Evolutionary conservation across 2,888 invertebrate genomes (phyloP).

Genomic region (Perdita meconis): DNA sequence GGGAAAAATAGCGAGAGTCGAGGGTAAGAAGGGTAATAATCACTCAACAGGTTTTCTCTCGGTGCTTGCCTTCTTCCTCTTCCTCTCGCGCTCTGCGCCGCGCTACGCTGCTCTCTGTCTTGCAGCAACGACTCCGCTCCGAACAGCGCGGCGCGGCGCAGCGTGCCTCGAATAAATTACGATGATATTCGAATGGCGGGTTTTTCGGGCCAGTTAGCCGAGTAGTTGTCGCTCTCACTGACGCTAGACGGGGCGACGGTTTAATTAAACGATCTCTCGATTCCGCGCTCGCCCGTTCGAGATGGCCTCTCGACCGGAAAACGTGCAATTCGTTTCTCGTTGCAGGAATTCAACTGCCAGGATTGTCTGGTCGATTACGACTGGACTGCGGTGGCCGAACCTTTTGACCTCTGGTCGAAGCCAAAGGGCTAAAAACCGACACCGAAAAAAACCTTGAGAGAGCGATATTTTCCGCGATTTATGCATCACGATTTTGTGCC

Average conservation of each 20-base stretch:
- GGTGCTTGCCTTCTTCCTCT: conserved; percentile 30
- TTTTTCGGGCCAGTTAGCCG: conserved; percentile 43
- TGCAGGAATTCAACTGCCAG: conserved; percentile 22
- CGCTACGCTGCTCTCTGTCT: conserved; percentile 16
- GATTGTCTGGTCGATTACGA: conserved; percentile 25
- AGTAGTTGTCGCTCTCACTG: conserved; percentile 20
- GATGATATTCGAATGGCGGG: conserved; percentile 44
- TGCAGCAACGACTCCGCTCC: neutral
- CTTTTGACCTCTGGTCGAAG: neutral
- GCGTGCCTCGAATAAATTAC: conserved; percentile 68
- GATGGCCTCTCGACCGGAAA: conserved; percentile 50
- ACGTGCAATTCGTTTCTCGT: conserved; percentile 48
- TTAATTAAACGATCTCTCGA: conserved; percentile 65
- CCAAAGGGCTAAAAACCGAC: neutral
- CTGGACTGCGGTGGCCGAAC: neutral
- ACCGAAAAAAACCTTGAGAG: too few relatives aligned
- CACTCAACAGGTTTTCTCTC: conserved; percentile 66
- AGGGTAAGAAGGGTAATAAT: conserved; percentile 52
- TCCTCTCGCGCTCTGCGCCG: conserved; percentile 12
- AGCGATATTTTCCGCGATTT: neutral
- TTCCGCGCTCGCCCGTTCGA: conserved; percentile 44
- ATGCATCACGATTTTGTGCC: too few relatives aligned
- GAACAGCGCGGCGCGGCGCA: conserved; percentile 5
- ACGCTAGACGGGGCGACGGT: conserved; percentile 16
- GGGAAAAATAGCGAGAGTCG: conserved; percentile 14